These are phyloP conservation scores for Vombatus ursinus DNA, from an alignment of 2,113 vertebrate genomes.

Conservation along the genomic window DNA sequence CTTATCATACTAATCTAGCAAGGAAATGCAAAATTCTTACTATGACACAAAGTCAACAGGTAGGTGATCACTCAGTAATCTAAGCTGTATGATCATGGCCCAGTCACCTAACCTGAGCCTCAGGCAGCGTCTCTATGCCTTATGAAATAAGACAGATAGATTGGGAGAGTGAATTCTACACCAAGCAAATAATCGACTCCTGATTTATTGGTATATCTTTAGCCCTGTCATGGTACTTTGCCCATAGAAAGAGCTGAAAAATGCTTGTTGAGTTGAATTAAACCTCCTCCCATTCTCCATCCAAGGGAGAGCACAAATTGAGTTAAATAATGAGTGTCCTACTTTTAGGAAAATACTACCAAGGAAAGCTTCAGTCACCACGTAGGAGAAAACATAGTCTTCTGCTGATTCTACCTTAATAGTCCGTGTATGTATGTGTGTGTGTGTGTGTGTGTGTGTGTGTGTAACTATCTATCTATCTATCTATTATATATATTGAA, in stretches of 20 bases:
- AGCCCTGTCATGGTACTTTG: not conserved
- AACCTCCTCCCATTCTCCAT: not conserved
- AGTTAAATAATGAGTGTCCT: not conserved
- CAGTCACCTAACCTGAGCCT: not conserved
- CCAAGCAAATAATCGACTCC: not conserved
- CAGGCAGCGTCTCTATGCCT: not conserved
- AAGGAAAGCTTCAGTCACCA: not conserved
- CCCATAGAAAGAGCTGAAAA: not conserved
- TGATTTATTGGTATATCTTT: not conserved
- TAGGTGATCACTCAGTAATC: not conserved
- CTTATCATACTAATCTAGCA: not conserved
- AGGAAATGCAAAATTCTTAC: not conserved
- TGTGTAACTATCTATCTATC: too few species aligned
- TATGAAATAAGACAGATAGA: not conserved
- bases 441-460: too few species aligned
- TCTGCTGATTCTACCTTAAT: too few species aligned
- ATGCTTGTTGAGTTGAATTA: not conserved
- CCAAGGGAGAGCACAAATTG: not conserved
- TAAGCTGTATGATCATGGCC: not conserved
- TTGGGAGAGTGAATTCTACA: not conserved
- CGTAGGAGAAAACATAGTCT: too few species aligned
- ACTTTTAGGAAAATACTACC: not conserved
- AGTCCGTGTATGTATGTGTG: too few species aligned
- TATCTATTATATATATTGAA: too few species aligned
- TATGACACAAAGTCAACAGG: not conserved